Conservation (phyloP, 2,888 invertebrate species). For the Caenorhabditis afra region DNA sequence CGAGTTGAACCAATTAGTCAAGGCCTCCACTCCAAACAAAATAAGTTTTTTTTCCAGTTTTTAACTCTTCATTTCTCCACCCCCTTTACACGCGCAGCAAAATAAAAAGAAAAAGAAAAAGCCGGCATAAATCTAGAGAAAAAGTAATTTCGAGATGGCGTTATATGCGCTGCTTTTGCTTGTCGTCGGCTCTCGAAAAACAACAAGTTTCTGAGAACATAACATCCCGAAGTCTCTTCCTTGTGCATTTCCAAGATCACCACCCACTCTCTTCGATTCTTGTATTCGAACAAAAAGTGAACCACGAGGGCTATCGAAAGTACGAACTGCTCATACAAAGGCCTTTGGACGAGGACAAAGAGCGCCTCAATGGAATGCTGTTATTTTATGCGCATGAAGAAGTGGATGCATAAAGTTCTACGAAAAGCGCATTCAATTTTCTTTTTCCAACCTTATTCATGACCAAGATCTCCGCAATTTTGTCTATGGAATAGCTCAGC, state of each 20-base stretch:
- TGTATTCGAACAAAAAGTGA: not conserved
- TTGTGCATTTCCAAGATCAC: too few relatives aligned
- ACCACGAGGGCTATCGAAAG: constrained; percentile 32
- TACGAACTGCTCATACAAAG: constrained; percentile 26
- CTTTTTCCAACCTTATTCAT: too few relatives aligned
- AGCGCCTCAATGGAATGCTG: constrained; percentile 22
- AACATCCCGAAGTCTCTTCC: not conserved
- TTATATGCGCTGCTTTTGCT: constrained; percentile 7
- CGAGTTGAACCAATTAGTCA: too few relatives aligned
- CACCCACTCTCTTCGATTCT: constrained; percentile 20
- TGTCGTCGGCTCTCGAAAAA: not conserved
- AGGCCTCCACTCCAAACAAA: too few relatives aligned
- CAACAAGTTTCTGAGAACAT: not conserved
- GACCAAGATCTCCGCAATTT: constrained; percentile 8
- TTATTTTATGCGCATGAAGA: constrained; percentile 46
- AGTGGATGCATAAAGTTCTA: constrained; percentile 44
- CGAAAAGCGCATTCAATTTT: constrained; percentile 29
- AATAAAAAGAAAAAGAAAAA: not conserved
- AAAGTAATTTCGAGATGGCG: constrained; percentile 16
- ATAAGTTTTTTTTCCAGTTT: constrained; percentile 5
- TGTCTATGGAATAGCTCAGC: too few relatives aligned
- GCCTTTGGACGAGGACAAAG: constrained; percentile 22
- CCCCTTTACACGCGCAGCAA: too few relatives aligned
- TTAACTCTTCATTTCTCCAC: not conserved
- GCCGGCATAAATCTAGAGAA: constrained; percentile 5